Evolutionary conservation across 2,797 vertebrate species (phyloP), one percentile per base, ranked within the genome.

Genomic region (Setipinna tenuifilis): DNA sequence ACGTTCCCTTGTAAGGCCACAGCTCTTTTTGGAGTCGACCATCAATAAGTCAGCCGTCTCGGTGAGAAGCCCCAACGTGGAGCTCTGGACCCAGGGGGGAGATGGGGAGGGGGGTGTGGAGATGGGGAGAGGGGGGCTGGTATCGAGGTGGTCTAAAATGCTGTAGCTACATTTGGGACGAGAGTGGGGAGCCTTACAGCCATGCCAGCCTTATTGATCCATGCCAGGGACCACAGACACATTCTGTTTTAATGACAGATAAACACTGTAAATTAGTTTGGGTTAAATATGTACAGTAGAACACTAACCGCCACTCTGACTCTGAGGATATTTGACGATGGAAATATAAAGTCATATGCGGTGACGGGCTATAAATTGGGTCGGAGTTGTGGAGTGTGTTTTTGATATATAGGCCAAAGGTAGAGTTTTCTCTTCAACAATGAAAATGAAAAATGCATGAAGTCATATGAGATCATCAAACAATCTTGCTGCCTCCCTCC

Each of bases 401-500:
- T 31, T 31, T 11, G 28, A 71, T 54, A 71, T 16, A 31, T 14
- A 31, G 65, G 23, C 10, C 25, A 12, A 68, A 68, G 23, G 2
- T 23, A 16, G 28, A 4, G 9, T 31, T 68, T 31, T 2, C 14
- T 31, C 6, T 35, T 75, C 25, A 2, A 2, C 25, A 14, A 71
- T 31, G 16, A 19, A 75, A 35, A 35, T 35, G 28, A 17, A 71
- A 71, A 65, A 25, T 23, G 4, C 61, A 62, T 62, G 7, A 65
- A 25, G n/a, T 19, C 58, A 59, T 19, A 59, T 59, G 58, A 59
- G 58, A 59, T 59, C 19, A 21, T 59, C 58, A 59, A 59, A 59
- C 58, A 59, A 59, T 48, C 14, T 87, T 25, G 91, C 21, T 87
- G 5, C 50, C 21, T n/a, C 31, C 17, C 14, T 41, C 11, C 50